Percentiles rank a stretch among this genome's conserved stretches.
Conservation (phyloP, 1,140 invertebrate species). For the Solenopsis invicta region DNA sequence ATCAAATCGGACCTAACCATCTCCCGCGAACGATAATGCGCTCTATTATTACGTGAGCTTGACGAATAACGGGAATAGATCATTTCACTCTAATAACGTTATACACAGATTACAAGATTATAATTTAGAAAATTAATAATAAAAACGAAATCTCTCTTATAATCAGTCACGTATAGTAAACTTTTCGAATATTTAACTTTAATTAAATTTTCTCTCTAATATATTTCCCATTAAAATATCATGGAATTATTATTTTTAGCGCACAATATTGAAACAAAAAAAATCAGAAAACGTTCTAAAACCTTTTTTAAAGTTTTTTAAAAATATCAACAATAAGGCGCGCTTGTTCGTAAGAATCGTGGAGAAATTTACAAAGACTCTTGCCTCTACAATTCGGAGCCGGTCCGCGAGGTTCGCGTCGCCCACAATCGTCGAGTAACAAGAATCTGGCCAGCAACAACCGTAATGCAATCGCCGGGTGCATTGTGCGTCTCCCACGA, state of each 20-base stretch:
- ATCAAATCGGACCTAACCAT: slow-evolving; percentile 49
- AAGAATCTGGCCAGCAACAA: slow-evolving; percentile 35
- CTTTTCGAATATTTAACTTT: not conserved
- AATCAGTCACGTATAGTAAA: not conserved
- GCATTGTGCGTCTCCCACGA: slow-evolving; percentile 61
- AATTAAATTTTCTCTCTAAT: not conserved
- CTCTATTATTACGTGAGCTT: slow-evolving; percentile 42
- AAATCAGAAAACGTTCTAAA: not conserved
- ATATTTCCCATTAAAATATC: not conserved
- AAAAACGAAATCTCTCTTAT: not conserved
- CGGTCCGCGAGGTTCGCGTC: slow-evolving; percentile 12
- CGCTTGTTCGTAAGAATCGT: not conserved
- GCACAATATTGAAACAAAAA: not conserved
- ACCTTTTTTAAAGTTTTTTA: not conserved
- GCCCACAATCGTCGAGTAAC: slow-evolving; percentile 46
- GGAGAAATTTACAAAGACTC: not conserved
- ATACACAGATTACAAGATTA: slow-evolving; percentile 8
- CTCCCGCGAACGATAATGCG: slow-evolving; percentile 42
- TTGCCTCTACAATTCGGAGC: slow-evolving; percentile 1
- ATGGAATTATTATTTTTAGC: not conserved
- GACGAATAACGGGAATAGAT: not conserved
- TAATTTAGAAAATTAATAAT: slow-evolving; percentile 34
- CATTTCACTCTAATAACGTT: not conserved
- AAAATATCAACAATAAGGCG: not conserved
- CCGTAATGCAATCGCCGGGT: slow-evolving; percentile 50